Percentiles rank a stretch among this genome's conserved stretches.
Evolutionary conservation across 2,888 invertebrate genomes (phyloP).

Genomic region (Eremobia ochroleuca): DNA sequence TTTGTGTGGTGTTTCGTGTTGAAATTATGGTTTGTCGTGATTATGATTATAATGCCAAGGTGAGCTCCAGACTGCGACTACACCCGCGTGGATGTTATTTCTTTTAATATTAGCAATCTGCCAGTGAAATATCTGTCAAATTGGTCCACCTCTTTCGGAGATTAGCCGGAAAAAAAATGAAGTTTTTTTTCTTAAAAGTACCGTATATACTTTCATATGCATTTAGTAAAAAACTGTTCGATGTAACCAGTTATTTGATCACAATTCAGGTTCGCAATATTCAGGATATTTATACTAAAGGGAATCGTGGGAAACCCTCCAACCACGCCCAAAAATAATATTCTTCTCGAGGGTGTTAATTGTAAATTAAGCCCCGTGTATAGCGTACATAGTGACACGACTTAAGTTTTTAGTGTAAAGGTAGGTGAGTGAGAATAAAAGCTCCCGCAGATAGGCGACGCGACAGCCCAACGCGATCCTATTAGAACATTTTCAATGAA

Average conservation of each 20-base stretch:
- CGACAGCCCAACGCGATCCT: background rate
- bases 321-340: background rate
- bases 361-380: slow-evolving; percentile 2
- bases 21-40: background rate
- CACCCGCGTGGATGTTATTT: background rate
- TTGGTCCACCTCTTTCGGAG: background rate
- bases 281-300: background rate
- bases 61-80: background rate
- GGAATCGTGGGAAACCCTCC: background rate
- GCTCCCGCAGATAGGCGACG: background rate
- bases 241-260: background rate
- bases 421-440: background rate
- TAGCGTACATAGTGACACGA: background rate
- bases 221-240: background rate
- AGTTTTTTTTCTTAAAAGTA: background rate
- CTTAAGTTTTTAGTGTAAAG: background rate
- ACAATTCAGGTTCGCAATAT: background rate
- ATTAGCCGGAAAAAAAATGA: background rate
- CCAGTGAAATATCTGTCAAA: background rate
- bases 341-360: background rate
- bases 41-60: background rate
- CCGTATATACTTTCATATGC: background rate
- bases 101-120: background rate
- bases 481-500: background rate
- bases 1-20: slow-evolving; percentile 4